Base-by-base conservation (phyloP, 1,140 invertebrate species). In the Heliconius himera region DNA sequence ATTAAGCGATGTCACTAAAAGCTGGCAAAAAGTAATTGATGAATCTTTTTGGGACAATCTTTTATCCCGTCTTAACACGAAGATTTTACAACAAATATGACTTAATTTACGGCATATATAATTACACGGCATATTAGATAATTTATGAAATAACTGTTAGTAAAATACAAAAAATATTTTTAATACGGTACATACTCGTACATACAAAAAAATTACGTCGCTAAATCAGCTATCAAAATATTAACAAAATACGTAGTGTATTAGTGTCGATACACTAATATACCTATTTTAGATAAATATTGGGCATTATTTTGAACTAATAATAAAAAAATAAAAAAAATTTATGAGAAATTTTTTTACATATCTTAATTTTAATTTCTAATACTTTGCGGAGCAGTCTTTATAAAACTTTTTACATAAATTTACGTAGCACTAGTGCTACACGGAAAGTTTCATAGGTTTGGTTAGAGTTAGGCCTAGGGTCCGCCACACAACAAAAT, bases 21-120 rank as follows among this genome's bases (percentile, higher is more conserved):
- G 74, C 54, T 66, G 74, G 54, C 29, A 33, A 75, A 75, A 75
- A 26, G 54, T 75, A 66, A 20, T 75, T 66, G 54, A 75, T 60
- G 54, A 66, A 75, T 60, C 54, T 22, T 56, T 75, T 54, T 38
- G 33, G 20, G 74, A 66, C n/a, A 16, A 29, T 26, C n/a, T 66
- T 66, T 66, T 66, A 66, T 66, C 22, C 60, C 60, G 26, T 66
- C 60, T n/a, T 29, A 29, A 66, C 29, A 29, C 26, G 26, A 29
- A 66, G 3, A 29, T 26, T 66, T 13, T 66, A 66, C 60, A 29
- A 29, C 22, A 60, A 66, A 66, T 66, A 66, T 29, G 60, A 0
- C 8, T 56, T 8, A n/a, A 22, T 22, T 56, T 56, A 56, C n/a
- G n/a, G 41, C 41, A 16, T 46, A 46, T 46, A 36, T 36, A 6